Percentiles rank a stretch among this genome's conserved stretches.
Conservation (phyloP, 2,113 vertebrate species). For the Sceloporus undulatus region DNA sequence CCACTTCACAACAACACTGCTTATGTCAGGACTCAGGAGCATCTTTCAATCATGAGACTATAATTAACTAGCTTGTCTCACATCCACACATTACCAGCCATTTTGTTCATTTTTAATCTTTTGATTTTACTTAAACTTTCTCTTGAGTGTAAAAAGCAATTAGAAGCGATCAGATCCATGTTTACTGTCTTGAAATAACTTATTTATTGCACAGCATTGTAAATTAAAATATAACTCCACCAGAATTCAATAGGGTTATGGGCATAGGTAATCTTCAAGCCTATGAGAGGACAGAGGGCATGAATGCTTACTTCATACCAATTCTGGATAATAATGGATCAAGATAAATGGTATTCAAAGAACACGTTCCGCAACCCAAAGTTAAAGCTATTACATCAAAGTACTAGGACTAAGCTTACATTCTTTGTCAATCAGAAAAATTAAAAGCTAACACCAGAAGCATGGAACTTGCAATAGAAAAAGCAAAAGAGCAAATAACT, state of each 20-base stretch:
- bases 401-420: not conserved
- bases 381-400: conserved; percentile 9
- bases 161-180: not conserved
- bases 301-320: not conserved
- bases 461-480: not conserved
- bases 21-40: conserved; percentile 30
- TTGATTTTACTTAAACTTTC: conserved; percentile 42
- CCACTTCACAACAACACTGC: conserved; percentile 41
- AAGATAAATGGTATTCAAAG: not conserved
- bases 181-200: not conserved
- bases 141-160: not conserved
- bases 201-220: not conserved
- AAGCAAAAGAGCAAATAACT: not conserved
- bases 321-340: not conserved
- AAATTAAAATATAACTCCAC: not conserved
- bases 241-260: not conserved
- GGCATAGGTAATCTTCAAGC: not conserved
- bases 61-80: conserved; percentile 40
- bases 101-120: conserved; percentile 39
- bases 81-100: not conserved
- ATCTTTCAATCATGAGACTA: conserved; percentile 37
- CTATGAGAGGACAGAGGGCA: not conserved
- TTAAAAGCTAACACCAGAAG: not conserved
- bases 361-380: not conserved
- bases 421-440: not conserved